A percentile compares a stretch with the other conserved stretches of the same genome.
phyloP scores from a whole-genome alignment of 2,888 invertebrate species.

The Stenodema calcarata region DNA sequence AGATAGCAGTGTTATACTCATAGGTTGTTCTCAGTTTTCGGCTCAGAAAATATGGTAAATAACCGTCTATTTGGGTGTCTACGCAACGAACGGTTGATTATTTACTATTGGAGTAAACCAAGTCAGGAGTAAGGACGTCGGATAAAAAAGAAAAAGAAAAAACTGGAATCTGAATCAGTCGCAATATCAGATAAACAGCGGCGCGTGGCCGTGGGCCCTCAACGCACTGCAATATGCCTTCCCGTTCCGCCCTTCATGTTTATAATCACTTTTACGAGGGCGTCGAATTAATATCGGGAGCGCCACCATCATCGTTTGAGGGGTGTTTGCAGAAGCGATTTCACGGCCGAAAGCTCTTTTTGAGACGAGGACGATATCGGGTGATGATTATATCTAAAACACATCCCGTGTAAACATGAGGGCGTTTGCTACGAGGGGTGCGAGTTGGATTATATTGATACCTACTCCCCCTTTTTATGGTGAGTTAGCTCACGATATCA shows the following conservation, averaged over 20 bases:
- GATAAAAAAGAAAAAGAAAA: no score
- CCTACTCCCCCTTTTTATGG: background rate
- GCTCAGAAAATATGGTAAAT: no score
- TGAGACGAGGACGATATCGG: slow-evolving; percentile 26
- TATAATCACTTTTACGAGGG: slow-evolving; percentile 24
- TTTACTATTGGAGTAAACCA: no score
- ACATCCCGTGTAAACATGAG: slow-evolving; percentile 49
- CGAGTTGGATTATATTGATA: background rate
- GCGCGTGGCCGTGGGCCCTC: background rate
- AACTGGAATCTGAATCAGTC: no score
- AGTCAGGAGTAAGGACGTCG: no score
- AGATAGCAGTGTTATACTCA: no score
- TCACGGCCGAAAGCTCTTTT: slow-evolving; percentile 30
- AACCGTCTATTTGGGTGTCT: no score
- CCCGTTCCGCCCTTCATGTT: background rate
- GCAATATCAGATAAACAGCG: background rate
- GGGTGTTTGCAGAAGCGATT: slow-evolving; percentile 41
- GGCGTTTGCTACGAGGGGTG: slow-evolving; percentile 7
- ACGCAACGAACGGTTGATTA: no score
- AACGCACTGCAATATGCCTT: background rate
- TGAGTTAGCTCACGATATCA: background rate
- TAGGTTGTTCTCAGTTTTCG: no score
- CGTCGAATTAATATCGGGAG: slow-evolving; percentile 19
- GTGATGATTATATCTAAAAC: slow-evolving; percentile 50
- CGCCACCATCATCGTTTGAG: background rate